Evolutionary conservation across 2,888 invertebrate species (phyloP).

Genomic region (Pseudanteris insignis): DNA sequence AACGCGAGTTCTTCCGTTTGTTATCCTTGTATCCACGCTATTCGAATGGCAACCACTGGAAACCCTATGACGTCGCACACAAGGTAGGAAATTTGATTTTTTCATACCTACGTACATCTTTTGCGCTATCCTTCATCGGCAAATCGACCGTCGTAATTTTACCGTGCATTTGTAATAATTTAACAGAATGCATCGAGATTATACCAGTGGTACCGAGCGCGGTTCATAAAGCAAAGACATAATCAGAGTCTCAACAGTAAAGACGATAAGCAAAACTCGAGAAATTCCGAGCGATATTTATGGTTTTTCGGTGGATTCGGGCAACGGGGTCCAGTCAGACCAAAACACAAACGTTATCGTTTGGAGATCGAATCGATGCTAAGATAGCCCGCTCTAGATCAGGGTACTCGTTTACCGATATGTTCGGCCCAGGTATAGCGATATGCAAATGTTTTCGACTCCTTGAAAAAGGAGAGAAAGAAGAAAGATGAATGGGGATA

Average conservation of each 20-base stretch:
- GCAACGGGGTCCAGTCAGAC: conserved; percentile 28
- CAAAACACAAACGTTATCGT: conserved; percentile 42
- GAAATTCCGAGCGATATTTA: conserved; percentile 32
- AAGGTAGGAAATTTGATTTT: no score
- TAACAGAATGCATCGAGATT: conserved; percentile 31
- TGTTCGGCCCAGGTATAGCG: conserved; percentile 48
- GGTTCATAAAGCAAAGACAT: conserved; percentile 38
- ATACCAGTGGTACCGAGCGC: conserved; percentile 23
- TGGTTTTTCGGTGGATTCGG: conserved; percentile 30
- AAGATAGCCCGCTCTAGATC: conserved; percentile 47
- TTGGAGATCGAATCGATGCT: conserved; percentile 49
- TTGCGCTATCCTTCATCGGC: conserved; percentile 53
- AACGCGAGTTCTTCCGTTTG: no score
- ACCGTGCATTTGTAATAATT: conserved; percentile 52
- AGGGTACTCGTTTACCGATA: conserved; percentile 55
- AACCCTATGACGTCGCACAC: conserved; percentile 54
- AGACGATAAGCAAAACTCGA: conserved; percentile 30
- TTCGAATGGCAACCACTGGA: conserved; percentile 53
- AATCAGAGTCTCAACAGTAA: conserved; percentile 28
- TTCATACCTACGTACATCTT: no score
- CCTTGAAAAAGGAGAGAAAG: conserved; percentile 23
- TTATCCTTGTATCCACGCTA: no score
- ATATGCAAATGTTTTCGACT: conserved; percentile 53
- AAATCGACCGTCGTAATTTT: conserved; percentile 55
- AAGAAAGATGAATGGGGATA: conserved; percentile 15